Conservation (phyloP, 2,888 invertebrate species). For the Lepetodrilus schrolli region DNA sequence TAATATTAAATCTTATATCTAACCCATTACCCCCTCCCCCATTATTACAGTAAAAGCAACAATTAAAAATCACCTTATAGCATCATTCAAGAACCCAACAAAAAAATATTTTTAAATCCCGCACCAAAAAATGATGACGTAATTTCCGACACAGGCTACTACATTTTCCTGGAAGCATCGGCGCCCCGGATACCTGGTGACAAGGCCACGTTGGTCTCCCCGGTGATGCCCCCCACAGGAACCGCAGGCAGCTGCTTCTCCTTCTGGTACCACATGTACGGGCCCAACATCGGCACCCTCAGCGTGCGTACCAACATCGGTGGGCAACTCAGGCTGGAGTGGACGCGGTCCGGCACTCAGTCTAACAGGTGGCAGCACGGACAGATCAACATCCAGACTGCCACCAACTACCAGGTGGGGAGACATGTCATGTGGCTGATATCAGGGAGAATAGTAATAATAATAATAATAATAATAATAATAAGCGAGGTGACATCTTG, state of each 20-base stretch:
- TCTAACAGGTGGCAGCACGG: constrained; percentile 65
- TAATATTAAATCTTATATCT: too few species aligned
- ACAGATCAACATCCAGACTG: constrained; percentile 53
- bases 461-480: too few species aligned
- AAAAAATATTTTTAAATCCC: too few species aligned
- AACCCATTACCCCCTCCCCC: too few species aligned
- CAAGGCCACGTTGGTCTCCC: constrained; percentile 77
- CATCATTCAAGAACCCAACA: too few species aligned
- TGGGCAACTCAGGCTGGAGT: constrained; percentile 43
- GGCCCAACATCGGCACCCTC: constrained; percentile 57
- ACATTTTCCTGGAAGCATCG: constrained; percentile 88
- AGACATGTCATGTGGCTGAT: too few species aligned
- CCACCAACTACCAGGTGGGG: constrained; percentile 58
- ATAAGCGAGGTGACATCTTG: too few species aligned
- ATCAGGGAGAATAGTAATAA: too few species aligned
- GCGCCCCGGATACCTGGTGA: constrained; percentile 79
- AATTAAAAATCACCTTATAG: too few species aligned
- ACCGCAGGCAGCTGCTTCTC: constrained; percentile 59
- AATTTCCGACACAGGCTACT: constrained; percentile 77
- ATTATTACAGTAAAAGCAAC: too few species aligned
- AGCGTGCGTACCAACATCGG: constrained; percentile 49
- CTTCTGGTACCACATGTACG: constrained; percentile 72
- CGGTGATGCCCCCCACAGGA: constrained; percentile 49
- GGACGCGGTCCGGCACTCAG: constrained; percentile 59
- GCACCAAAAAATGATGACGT: too few species aligned